phyloP scores from a whole-genome alignment of 2,113 vertebrate species.

The Bambusicola thoracicus region DNA sequence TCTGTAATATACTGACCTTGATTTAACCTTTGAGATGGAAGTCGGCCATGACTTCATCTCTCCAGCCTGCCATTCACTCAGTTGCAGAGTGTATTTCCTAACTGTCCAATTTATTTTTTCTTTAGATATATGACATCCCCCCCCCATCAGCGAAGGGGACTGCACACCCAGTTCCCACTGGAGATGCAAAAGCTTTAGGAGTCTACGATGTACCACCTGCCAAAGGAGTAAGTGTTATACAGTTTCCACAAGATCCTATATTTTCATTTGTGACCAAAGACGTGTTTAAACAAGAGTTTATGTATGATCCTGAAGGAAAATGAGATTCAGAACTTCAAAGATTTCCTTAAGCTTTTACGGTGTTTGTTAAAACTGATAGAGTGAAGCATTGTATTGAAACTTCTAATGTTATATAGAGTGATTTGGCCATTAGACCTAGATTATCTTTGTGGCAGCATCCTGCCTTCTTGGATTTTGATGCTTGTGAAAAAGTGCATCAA shows the following conservation, averaged over 20 bases:
- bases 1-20: background rate
- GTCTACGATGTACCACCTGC: conserved; percentile 89
- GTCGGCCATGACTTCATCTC: background rate
- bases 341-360: background rate
- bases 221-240: conserved; percentile 78
- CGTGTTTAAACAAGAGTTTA: background rate
- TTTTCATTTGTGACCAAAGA: background rate
- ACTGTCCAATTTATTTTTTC: conserved; percentile 5
- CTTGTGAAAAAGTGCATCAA: background rate
- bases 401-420: background rate
- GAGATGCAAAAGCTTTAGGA: conserved; percentile 81
- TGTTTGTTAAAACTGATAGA: background rate
- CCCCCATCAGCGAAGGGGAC: conserved; percentile 79
- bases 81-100: background rate
- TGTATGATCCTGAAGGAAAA: background rate
- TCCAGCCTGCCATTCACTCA: background rate
- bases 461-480: background rate
- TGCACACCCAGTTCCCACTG: conserved; percentile 63
- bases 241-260: background rate
- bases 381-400: background rate
- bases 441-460: background rate
- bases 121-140: conserved; percentile 94
- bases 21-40: background rate
- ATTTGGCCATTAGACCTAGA: background rate
- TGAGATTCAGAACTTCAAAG: background rate